A percentile compares a stretch with the other conserved stretches of the same genome.
Conservation (phyloP, 2,113 vertebrate genomes). For the Sitta europaea region DNA sequence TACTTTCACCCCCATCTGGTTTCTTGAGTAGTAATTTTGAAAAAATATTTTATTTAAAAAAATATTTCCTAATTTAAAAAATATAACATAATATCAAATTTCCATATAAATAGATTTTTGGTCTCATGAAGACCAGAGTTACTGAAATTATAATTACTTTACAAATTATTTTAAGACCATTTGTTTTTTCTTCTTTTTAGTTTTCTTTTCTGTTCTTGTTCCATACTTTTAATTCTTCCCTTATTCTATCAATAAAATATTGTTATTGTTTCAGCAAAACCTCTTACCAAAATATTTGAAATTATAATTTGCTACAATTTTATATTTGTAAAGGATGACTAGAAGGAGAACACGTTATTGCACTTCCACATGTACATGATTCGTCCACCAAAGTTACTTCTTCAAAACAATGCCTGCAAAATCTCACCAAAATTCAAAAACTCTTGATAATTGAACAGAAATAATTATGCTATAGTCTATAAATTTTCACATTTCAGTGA, state of each 20-base stretch:
- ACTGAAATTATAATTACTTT: not conserved
- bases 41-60: not conserved
- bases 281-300: not conserved
- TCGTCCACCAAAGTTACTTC: not conserved
- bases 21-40: not conserved
- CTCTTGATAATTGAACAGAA: not conserved
- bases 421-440: not conserved
- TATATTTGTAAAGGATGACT: not conserved
- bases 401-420: not conserved
- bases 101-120: not conserved
- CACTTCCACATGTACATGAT: not conserved
- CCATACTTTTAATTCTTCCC: not conserved
- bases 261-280: not conserved
- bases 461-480: not conserved
- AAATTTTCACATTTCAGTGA: not conserved
- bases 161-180: not conserved
- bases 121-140: not conserved
- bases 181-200: not conserved
- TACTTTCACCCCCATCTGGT: not conserved
- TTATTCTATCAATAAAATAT: not conserved
- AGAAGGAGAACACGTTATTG: not conserved
- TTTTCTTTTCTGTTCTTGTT: not conserved
- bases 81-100: not conserved
- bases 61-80: not conserved
- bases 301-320: not conserved